Conservation (phyloP, 2,113 vertebrate genomes). For the Psittacara wagleri region DNA sequence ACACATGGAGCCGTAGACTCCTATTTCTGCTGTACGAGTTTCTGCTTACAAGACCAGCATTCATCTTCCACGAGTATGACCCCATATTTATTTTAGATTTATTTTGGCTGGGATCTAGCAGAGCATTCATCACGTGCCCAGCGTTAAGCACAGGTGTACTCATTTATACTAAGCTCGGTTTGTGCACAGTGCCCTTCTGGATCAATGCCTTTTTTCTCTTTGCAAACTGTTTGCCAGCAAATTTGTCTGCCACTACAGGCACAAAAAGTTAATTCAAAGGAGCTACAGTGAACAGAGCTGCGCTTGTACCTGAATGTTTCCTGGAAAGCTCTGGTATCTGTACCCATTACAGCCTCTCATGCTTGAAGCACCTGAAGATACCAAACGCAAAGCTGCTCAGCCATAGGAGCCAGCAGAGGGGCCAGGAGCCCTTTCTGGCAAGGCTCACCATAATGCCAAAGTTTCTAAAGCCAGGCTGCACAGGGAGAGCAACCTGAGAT, state of each 20-base stretch:
- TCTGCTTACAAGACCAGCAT: constrained; percentile 39
- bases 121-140: constrained; percentile 37
- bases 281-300: constrained; percentile 4
- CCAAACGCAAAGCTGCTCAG: not conserved
- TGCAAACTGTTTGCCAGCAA: constrained; percentile 22
- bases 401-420: not conserved
- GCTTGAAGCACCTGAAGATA: not conserved
- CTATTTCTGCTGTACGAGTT: not conserved
- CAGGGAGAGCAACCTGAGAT: not conserved
- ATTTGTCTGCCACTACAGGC: constrained; percentile 12
- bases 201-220: not conserved
- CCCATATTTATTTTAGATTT: constrained; percentile 11
- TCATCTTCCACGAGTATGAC: not conserved
- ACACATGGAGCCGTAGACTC: not conserved
- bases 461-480: not conserved
- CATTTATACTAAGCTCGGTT: constrained; percentile 10
- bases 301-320: constrained; percentile 18
- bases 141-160: constrained; percentile 30
- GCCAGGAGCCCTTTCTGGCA: not conserved
- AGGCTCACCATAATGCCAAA: fast-evolving
- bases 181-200: constrained; percentile 31
- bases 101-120: constrained; percentile 28
- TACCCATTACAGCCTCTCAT: not conserved
- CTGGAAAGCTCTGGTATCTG: constrained; percentile 47
- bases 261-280: constrained; percentile 46